phyloP scores from a whole-genome alignment of 1,140 invertebrate genomes.

The Brachionus calyciflorus region DNA sequence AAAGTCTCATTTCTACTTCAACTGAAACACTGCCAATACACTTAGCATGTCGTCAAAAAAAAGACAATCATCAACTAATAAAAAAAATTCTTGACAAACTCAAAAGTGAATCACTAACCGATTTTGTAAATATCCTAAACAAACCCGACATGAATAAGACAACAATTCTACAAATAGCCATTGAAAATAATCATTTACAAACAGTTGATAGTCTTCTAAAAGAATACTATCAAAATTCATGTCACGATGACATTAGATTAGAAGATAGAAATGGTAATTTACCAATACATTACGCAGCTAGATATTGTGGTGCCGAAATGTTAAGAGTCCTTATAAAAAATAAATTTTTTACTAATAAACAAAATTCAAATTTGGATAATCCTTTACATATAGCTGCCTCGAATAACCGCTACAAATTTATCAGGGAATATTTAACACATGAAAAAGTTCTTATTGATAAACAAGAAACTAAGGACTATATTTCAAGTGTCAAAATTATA shows the following conservation, averaged over 20 bases:
- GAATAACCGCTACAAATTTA: slow-evolving; percentile 26
- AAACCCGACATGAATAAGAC: background rate
- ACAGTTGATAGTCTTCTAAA: slow-evolving; percentile 10
- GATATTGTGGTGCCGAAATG: slow-evolving; percentile 9
- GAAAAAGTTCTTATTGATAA: slow-evolving; percentile 25
- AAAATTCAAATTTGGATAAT: slow-evolving; percentile 14
- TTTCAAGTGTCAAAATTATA: background rate
- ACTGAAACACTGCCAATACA: slow-evolving; percentile 12
- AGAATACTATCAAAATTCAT: background rate
- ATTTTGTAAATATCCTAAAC: background rate
- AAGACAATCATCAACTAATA: background rate
- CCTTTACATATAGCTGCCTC: slow-evolving; percentile 29
- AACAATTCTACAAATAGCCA: slow-evolving; percentile 10
- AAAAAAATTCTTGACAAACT: slow-evolving; percentile 33
- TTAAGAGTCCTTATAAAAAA: slow-evolving; percentile 14
- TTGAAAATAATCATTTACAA: slow-evolving; percentile 31
- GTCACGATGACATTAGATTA: background rate
- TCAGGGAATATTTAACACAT: background rate
- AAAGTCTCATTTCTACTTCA: background rate
- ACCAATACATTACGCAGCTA: slow-evolving; percentile 22
- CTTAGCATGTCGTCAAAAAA: slow-evolving; percentile 28
- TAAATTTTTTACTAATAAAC: slow-evolving; percentile 16
- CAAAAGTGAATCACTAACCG: background rate
- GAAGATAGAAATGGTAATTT: slow-evolving; percentile 29
- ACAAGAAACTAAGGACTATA: slow-evolving; percentile 8